A percentile compares a stretch with the other conserved stretches of the same genome.
Conservation (phyloP, 1,140 invertebrate genomes). For the Pseudomyrmex cubaensis region DNA sequence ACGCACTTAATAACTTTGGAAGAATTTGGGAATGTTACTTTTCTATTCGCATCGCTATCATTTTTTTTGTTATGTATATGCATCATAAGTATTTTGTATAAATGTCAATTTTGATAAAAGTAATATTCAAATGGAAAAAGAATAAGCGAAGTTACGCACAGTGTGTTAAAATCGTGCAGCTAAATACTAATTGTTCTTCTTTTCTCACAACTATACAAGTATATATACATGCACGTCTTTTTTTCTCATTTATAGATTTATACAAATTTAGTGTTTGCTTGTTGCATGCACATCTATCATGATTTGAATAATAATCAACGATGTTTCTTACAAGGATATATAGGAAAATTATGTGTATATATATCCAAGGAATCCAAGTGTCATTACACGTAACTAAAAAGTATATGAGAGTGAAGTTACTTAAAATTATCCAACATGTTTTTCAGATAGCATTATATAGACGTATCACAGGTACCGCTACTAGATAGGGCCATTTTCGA, state of each 20-base stretch:
- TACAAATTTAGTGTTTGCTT: conserved; percentile 37
- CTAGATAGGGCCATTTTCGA: conserved; percentile 90
- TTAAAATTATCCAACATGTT: conserved; percentile 50
- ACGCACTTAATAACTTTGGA: conserved; percentile 38
- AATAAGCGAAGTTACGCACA: not conserved
- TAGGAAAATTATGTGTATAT: conserved; percentile 24
- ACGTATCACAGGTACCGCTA: conserved; percentile 82
- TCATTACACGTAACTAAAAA: conserved; percentile 29
- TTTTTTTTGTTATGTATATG: not conserved
- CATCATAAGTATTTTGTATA: conserved; percentile 12
- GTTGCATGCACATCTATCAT: conserved; percentile 47
- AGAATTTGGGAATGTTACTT: not conserved
- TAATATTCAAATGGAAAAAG: conserved; percentile 2
- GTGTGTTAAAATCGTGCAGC: conserved; percentile 30
- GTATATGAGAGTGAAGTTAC: conserved; percentile 28
- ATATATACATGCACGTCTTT: conserved; percentile 47
- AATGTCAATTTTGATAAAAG: not conserved
- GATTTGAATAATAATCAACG: conserved; percentile 31
- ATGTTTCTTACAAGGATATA: conserved; percentile 25
- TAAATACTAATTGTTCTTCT: conserved; percentile 39
- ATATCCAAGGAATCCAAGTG: conserved; percentile 22
- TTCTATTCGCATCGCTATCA: conserved; percentile 17
- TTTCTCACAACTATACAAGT: conserved; percentile 39
- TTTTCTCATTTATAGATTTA: conserved; percentile 20
- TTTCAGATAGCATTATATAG: conserved; percentile 68